These are phyloP conservation scores for Serranus cabrilla DNA, from an alignment of 2,797 vertebrate genomes.

Conservation along the genomic window DNA sequence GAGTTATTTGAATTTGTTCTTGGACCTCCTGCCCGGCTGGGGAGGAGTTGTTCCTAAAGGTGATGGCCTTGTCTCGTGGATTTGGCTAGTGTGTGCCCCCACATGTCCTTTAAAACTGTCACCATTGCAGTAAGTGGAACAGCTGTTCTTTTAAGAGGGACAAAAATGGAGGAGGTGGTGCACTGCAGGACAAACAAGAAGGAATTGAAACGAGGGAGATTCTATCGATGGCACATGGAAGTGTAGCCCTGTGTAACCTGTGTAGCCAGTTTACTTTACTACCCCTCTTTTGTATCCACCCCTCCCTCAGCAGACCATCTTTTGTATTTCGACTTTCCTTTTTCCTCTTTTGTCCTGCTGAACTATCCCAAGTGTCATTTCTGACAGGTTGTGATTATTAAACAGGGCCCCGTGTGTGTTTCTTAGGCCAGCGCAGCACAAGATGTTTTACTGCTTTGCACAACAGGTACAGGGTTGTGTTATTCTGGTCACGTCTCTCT, in stretches of 20 bases:
- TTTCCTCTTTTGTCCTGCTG: constrained; percentile 21
- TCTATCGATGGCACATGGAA: constrained; percentile 1
- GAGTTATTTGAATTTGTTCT: constrained; percentile 70
- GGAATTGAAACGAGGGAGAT: constrained; percentile 15
- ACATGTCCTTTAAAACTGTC: constrained; percentile 64
- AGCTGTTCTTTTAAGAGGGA: constrained; percentile 62
- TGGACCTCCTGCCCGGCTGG: constrained; percentile 25
- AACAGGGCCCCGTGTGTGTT: constrained; percentile 12
- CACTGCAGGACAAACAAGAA: constrained; percentile 28
- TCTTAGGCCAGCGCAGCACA: constrained; percentile 19
- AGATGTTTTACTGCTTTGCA: constrained; percentile 21
- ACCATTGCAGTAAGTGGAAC: constrained; percentile 57
- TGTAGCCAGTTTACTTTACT: constrained; percentile 42
- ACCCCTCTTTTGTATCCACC: not conserved
- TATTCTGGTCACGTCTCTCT: constrained; percentile 38
- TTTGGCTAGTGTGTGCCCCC: constrained; percentile 36
- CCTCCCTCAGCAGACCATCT: not conserved
- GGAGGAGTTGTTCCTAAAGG: constrained; percentile 54
- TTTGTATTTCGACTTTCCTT: constrained; percentile 19
- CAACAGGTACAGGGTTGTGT: constrained; percentile 48
- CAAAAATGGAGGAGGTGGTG: constrained; percentile 20
- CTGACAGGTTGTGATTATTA: constrained; percentile 32
- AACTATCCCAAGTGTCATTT: constrained; percentile 34
- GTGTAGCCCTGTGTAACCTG: constrained; percentile 28
- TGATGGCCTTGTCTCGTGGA: constrained; percentile 63